These are phyloP conservation scores for Acrocephalus scirpaceus DNA, from an alignment of 2,797 vertebrate genomes.

Conservation along the genomic window DNA sequence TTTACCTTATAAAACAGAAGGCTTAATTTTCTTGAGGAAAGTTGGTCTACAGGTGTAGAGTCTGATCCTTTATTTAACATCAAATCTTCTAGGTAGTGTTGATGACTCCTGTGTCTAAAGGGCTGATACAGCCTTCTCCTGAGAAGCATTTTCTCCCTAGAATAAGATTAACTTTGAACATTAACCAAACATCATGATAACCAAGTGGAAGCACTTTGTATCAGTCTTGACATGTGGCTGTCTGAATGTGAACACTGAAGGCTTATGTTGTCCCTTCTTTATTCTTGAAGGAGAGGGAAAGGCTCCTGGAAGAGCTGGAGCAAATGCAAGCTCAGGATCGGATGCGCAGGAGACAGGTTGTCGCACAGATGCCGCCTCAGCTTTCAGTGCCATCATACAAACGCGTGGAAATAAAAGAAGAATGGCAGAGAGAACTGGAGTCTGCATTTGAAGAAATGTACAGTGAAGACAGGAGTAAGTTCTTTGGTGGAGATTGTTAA, in stretches of 20 bases:
- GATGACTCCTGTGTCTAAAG: not conserved
- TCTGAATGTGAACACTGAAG: not conserved
- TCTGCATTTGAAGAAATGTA: constrained; percentile 93
- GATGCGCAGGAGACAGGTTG: constrained; percentile 80
- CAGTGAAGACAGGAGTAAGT: constrained; percentile 84
- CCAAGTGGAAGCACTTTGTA: not conserved
- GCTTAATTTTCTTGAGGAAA: not conserved
- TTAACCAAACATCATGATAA: not conserved
- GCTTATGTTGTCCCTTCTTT: not conserved
- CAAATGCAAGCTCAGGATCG: constrained; percentile 88
- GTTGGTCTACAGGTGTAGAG: not conserved
- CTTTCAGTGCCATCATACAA: constrained; percentile 84
- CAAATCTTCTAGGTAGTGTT: not conserved
- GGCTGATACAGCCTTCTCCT: not conserved
- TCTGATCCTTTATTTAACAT: not conserved
- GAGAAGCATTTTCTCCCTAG: not conserved
- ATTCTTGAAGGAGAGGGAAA: constrained; percentile 82
- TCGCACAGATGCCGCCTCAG: constrained; percentile 83
- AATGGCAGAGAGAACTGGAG: constrained; percentile 91
- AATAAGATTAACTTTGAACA: not conserved
- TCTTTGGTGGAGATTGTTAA: not conserved
- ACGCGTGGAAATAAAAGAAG: constrained; percentile 80
- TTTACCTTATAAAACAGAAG: not conserved
- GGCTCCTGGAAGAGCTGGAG: constrained; percentile 85
- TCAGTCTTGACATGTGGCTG: not conserved